These are phyloP conservation scores for Phenganax stokvisi DNA, from an alignment of 92 coral and sea anemone species.

Conservation along the genomic window DNA sequence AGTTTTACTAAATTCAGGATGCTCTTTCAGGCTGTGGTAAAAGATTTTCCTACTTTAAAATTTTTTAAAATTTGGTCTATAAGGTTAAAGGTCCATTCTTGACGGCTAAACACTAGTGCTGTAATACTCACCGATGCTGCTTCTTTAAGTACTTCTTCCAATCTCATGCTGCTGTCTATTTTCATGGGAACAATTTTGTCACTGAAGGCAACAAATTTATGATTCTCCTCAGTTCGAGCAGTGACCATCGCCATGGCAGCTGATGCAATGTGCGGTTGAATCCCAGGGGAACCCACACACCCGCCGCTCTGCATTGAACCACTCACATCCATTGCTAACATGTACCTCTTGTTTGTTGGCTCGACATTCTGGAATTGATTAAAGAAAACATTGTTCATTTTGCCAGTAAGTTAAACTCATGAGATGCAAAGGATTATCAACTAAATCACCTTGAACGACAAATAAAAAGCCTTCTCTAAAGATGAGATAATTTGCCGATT, in stretches of 20 bases:
- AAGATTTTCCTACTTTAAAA: too few species aligned
- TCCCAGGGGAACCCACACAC: slow-evolving; percentile 27
- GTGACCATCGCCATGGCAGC: slow-evolving; percentile 53
- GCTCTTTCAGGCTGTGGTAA: too few species aligned
- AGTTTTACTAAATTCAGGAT: too few species aligned
- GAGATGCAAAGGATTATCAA: not conserved
- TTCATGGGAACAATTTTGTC: slow-evolving; percentile 19
- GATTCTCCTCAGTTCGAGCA: slow-evolving; percentile 39
- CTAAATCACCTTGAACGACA: slow-evolving; percentile 74
- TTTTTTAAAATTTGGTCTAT: too few species aligned
- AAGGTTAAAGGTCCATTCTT: too few species aligned
- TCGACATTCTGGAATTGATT: slow-evolving; percentile 29
- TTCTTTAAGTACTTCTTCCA: slow-evolving; percentile 28
- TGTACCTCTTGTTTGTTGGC: slow-evolving; percentile 30
- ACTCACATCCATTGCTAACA: slow-evolving; percentile 43
- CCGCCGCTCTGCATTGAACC: slow-evolving; percentile 36
- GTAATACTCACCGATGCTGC: not conserved
- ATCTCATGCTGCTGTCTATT: slow-evolving; percentile 27
- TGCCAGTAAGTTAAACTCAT: not conserved
- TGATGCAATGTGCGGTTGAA: slow-evolving; percentile 32
- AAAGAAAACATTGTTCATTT: not conserved
- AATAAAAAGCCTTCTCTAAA: slow-evolving; percentile 77
- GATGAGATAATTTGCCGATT: slow-evolving; percentile 59
- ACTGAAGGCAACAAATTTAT: slow-evolving; percentile 38
- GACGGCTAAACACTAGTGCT: too few species aligned